Evolutionary conservation across 2,797 vertebrate species (phyloP).

Genomic region (Enoplosus armatus): DNA sequence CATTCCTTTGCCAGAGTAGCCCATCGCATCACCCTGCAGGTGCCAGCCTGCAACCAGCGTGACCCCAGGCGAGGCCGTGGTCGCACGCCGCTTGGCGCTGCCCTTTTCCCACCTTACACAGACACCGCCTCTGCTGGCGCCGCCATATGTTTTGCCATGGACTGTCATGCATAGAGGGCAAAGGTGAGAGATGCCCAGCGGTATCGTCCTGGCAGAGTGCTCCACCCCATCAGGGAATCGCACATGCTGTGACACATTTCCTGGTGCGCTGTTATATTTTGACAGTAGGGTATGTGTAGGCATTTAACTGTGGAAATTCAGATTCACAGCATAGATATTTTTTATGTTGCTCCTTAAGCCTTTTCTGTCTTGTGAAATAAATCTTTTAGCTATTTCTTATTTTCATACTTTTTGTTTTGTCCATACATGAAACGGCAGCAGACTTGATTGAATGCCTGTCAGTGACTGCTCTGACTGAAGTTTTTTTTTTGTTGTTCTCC

Average conservation of each 20-base stretch:
- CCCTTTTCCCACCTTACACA: constrained; percentile 50
- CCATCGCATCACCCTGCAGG: constrained; percentile 51
- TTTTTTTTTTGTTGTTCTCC: not conserved
- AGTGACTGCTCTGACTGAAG: constrained; percentile 15
- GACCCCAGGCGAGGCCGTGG: constrained; percentile 52
- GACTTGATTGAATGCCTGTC: constrained; percentile 16
- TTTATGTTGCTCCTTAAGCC: constrained; percentile 12
- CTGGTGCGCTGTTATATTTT: constrained; percentile 47
- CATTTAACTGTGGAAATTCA: constrained; percentile 40
- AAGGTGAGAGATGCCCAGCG: constrained; percentile 70
- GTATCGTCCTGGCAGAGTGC: constrained; percentile 62
- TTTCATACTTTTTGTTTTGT: constrained; percentile 15
- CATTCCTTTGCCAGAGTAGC: constrained; percentile 17
- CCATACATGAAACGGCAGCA: constrained; percentile 17
- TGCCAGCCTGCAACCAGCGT: constrained; percentile 46
- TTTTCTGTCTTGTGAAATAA: not conserved
- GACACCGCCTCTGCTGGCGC: constrained; percentile 27
- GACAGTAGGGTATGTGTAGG: constrained; percentile 46
- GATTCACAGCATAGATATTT: constrained; percentile 33
- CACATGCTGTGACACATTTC: constrained; percentile 53
- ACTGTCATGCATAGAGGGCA: constrained; percentile 65
- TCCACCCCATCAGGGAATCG: constrained; percentile 68
- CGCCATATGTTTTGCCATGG: constrained; percentile 64
- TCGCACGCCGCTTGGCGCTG: constrained; percentile 41
- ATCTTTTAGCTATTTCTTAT: not conserved